Evolutionary conservation across 2,888 invertebrate species (phyloP).

Genomic region (Chrysodeixis includens): DNA sequence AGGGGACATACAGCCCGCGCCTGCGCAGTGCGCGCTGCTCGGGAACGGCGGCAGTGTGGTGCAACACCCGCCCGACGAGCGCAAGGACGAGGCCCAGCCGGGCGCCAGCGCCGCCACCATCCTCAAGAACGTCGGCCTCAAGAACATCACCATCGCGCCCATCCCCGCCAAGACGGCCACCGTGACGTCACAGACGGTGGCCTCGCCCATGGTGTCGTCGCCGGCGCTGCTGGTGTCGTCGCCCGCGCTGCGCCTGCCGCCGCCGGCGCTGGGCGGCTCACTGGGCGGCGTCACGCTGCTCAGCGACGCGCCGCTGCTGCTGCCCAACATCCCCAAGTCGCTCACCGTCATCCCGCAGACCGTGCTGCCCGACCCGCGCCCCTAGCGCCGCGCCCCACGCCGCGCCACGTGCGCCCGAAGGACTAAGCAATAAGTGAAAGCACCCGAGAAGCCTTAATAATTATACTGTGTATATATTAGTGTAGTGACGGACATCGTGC

Average conservation of each 20-base stretch:
- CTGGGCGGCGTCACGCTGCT: too few species aligned
- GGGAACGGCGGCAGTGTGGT: slow-evolving; percentile 81
- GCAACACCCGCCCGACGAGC: slow-evolving; percentile 69
- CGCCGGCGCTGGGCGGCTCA: slow-evolving; percentile 74
- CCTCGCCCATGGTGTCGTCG: slow-evolving; percentile 67
- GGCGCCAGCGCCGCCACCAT: slow-evolving; percentile 81
- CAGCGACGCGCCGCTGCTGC: slow-evolving; percentile 80
- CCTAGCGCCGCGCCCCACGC: slow-evolving; percentile 79
- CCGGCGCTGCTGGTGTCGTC: slow-evolving; percentile 74
- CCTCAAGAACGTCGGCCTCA: slow-evolving; percentile 84
- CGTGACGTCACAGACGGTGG: slow-evolving; percentile 74
- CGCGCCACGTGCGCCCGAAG: slow-evolving; percentile 65
- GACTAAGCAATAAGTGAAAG: slow-evolving; percentile 59
- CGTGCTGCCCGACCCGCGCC: slow-evolving; percentile 50
- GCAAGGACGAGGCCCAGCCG: slow-evolving; percentile 73
- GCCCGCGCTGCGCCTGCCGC: slow-evolving; percentile 76
- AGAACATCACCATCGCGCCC: slow-evolving; percentile 86
- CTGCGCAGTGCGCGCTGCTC: slow-evolving; percentile 65
- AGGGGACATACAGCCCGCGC: slow-evolving; percentile 79
- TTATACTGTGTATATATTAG: slow-evolving; percentile 85
- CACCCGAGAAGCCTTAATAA: slow-evolving; percentile 85
- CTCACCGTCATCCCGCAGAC: slow-evolving; percentile 94
- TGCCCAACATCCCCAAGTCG: slow-evolving; percentile 95
- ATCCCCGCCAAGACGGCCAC: slow-evolving; percentile 82
- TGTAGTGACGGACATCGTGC: slow-evolving; percentile 73